These are phyloP conservation scores for Proterorhinus semilunaris DNA, from an alignment of 2,113 vertebrate genomes.

Conservation along the genomic window DNA sequence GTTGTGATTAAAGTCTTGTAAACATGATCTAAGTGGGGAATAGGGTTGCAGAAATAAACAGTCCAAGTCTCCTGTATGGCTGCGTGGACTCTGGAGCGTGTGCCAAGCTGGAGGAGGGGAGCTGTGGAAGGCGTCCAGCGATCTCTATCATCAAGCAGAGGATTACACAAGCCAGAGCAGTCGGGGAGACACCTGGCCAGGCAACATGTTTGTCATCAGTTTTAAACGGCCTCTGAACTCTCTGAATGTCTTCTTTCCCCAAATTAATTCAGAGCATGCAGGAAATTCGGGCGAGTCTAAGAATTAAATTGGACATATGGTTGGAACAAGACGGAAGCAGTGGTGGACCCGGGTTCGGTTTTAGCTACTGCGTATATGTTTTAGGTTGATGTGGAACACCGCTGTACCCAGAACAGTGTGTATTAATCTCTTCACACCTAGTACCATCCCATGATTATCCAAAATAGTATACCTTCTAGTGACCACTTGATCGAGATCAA, in stretches of 20 bases:
- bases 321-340: too few relatives aligned
- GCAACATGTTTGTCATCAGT: slow-evolving; percentile 41
- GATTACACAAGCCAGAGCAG: slow-evolving; percentile 50
- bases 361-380: too few relatives aligned
- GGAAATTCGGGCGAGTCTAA: too few relatives aligned
- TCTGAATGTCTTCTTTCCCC: neutral
- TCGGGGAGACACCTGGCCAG: slow-evolving; percentile 47
- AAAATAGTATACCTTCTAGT: too few relatives aligned
- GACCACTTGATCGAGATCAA: too few relatives aligned
- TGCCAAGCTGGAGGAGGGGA: slow-evolving; percentile 50
- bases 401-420: too few relatives aligned
- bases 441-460: too few relatives aligned
- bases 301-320: too few relatives aligned
- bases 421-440: too few relatives aligned
- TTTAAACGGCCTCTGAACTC: slow-evolving; percentile 29
- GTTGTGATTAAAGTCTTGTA: neutral
- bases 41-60: neutral
- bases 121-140: slow-evolving; percentile 46
- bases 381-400: too few relatives aligned
- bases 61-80: neutral
- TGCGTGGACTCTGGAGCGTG: slow-evolving; percentile 42
- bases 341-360: too few relatives aligned
- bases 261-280: too few relatives aligned
- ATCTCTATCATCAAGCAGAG: slow-evolving; percentile 52
- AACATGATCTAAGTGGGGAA: neutral